Evolutionary conservation across 1,140 invertebrate genomes (phyloP), one percentile per base, ranked within the genome.

Genomic region (Limonius californicus): DNA sequence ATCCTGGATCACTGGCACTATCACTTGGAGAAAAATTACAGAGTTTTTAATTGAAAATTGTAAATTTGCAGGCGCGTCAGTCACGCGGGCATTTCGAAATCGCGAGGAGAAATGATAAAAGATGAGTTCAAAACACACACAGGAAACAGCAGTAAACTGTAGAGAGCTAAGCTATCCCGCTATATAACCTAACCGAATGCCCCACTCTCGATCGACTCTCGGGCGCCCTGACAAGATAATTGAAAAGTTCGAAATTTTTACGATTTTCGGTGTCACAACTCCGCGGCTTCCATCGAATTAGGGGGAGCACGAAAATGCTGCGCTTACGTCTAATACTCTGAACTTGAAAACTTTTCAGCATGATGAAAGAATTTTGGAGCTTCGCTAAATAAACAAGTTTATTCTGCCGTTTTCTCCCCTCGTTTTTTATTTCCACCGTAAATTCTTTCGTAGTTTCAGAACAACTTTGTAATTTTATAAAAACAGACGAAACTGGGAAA

Each of bases 1-100:
- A 73, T 72, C 35, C 30, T 47, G 14, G 30, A 66, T 15, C 23
- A 58, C 21, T 42, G 50, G 16, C 35, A 60, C 19, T 47, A 53
- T 19, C 16, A 50, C 55, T 61, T 53, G 43, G 21, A 58, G 35
- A 62, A 56, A 63, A 57, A 57, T 30, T 9, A 60, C 7, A 39
- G n/a, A 39, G 8, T 9, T 39, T 39, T 12, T 39, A 12, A 12
- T 39, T 39, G 7, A 12, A 12, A 39, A 39, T 39, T 39, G n/a
- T 6, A 39, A 14, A 39, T 11, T 39, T 39, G 2, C 2, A 9
- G 8, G 35, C 35, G 35, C 23, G 7, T 50, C 45, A 50, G 19
- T 50, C 16, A 50, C 45, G 45, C 35, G 35, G 8, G 35, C 45
- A 50, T 50, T 50, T 21, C 45, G 16, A 50, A 19, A n/a, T 50